Base-by-base conservation (phyloP, 2,888 invertebrate species). In the Halictus ligatus region DNA sequence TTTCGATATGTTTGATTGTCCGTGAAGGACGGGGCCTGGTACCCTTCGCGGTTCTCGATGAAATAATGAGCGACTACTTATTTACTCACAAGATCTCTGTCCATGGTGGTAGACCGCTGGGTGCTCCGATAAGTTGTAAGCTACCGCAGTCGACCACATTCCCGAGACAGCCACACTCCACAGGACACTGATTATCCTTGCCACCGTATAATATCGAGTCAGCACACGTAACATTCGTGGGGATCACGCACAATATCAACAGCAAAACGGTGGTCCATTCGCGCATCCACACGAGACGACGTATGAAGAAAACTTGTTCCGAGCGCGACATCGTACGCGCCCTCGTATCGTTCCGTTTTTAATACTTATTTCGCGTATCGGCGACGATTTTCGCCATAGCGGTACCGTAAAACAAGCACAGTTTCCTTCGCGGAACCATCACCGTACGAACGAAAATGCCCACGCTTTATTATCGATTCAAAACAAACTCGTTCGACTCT, bases 51-150 rank as follows among this genome's bases (percentile, higher is more conserved):
- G 29, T 73, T 84, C 85, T 84, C 50, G 48, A 79, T 84, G 78
- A 75, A n/a, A 85, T 78, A 78, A 87, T 54, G 69, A 76, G 75
- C 71, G 35, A 72, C 80, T 72, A 85, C 89, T 75, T 89, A 85
- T 89, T 75, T 89, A 94, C 95, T 95, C 86, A 95, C 95, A 95
- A 88, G 50, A 85, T 91, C 85, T 93, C 94, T 43, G 94, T 94
- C 95, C 95, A 95, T 48, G 93, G 93, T 85, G 95, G 95, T 81
- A 95, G 82, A 21, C 94, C 93, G 79, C 92, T 94, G 54, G 95
- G 95, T 85, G 94, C 93, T 75, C 91, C 92, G 80, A 93, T 91
- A 75, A 95, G 91, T 84, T 93, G 92, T 75, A 93, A 85, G 43
- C 92, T 91, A 83, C 92, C 94, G 87, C 95, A 95, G 78, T 93